These are phyloP conservation scores for Pelodytes ibericus DNA, from an alignment of 2,797 vertebrate genomes.

Conservation along the genomic window DNA sequence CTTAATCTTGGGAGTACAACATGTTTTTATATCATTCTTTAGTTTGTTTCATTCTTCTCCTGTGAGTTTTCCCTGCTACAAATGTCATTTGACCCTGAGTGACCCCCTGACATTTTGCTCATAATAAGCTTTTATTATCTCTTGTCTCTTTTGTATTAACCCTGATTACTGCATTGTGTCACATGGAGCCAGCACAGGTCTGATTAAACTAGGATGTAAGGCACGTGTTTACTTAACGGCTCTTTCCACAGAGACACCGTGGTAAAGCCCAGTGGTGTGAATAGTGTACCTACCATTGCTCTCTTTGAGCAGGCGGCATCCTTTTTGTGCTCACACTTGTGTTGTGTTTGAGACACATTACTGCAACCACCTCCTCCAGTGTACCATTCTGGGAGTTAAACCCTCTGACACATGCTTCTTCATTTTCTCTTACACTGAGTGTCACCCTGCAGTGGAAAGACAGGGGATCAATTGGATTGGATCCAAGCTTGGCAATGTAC, in stretches of 20 bases:
- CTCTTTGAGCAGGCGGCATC: not conserved
- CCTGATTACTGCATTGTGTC: not conserved
- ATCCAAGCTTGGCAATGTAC: too few species aligned
- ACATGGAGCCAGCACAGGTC: not conserved
- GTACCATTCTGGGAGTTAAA: not conserved
- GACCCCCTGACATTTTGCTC: too few species aligned
- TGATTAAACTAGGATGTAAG: not conserved
- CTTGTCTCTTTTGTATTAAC: too few species aligned
- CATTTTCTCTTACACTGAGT: not conserved
- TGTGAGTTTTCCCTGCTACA: not conserved
- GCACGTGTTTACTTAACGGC: not conserved
- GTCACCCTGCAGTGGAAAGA: too few species aligned
- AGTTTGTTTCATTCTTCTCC: not conserved
- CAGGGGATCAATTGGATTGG: too few species aligned
- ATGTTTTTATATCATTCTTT: too few species aligned
- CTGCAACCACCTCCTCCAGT: not conserved
- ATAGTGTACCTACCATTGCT: not conserved
- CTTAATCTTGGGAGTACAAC: too few species aligned
- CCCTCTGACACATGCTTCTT: not conserved
- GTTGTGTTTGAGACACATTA: not conserved
- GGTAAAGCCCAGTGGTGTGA: not conserved
- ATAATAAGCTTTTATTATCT: not conserved
- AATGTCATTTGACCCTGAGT: not conserved
- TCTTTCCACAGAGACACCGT: not conserved
- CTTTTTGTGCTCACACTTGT: not conserved